These are phyloP conservation scores for Indri indri DNA, from an alignment of 2,113 vertebrate genomes.

Conservation along the genomic window DNA sequence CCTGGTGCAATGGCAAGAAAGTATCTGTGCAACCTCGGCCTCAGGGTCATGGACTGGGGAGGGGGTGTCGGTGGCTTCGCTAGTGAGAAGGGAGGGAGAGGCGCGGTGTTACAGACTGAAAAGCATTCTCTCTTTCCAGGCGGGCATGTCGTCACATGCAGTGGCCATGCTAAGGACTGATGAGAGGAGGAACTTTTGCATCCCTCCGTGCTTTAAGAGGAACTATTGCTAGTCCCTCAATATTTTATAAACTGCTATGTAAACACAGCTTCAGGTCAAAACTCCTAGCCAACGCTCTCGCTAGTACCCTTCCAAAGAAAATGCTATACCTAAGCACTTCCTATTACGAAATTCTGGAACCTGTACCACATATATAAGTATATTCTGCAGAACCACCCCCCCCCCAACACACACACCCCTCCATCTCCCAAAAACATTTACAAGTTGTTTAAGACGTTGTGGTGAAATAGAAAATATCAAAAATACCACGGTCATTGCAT, in stretches of 20 bases:
- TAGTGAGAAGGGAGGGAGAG: not conserved
- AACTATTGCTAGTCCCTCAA: not conserved
- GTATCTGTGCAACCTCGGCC: slow-evolving; percentile 72
- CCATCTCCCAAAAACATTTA: not conserved
- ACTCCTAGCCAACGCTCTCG: slow-evolving; percentile 70
- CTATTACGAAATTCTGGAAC: slow-evolving; percentile 55
- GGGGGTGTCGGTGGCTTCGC: not conserved
- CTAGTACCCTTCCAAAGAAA: slow-evolving; percentile 65
- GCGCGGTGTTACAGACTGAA: not conserved
- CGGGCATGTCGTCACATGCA: not conserved
- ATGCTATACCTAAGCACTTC: slow-evolving; percentile 39
- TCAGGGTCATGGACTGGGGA: not conserved
- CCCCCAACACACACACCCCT: no score
- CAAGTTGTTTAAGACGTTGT: not conserved
- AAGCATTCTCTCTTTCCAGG: not conserved
- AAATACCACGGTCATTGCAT: accelerated
- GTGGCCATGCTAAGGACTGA: not conserved
- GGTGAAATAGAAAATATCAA: not conserved
- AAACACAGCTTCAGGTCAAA: slow-evolving; percentile 56
- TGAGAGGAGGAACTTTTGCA: not conserved
- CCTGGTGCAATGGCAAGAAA: slow-evolving; percentile 80
- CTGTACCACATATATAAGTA: not conserved
- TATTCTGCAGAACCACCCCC: not conserved
- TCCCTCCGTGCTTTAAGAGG: not conserved
- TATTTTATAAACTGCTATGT: slow-evolving; percentile 50